Evolutionary conservation across 2,797 vertebrate genomes (phyloP).

Genomic region (Danio choprae): DNA sequence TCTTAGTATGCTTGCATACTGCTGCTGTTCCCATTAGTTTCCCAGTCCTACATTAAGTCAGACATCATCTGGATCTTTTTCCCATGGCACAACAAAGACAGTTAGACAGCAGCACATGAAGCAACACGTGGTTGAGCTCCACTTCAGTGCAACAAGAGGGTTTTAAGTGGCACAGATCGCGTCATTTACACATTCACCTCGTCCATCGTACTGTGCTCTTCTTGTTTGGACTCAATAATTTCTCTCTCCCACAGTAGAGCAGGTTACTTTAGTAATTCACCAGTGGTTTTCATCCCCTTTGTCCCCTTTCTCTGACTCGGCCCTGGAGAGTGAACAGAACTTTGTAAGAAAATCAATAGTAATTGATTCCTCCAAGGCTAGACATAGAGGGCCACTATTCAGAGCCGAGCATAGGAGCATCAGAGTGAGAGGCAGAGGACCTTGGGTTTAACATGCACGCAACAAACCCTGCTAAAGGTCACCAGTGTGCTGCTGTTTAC

Average conservation of each 20-base stretch:
- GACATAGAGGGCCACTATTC: constrained; percentile 74
- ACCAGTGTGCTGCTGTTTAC: constrained; percentile 71
- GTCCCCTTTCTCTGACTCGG: constrained; percentile 74
- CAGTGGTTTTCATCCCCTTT: constrained; percentile 79
- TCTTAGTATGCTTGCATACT: not conserved
- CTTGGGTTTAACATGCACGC: constrained; percentile 70
- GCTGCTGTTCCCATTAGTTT: constrained; percentile 11
- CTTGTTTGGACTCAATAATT: constrained; percentile 62
- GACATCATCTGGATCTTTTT: not conserved
- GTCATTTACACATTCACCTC: constrained; percentile 50
- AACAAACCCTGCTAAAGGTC: constrained; percentile 75
- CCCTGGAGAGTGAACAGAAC: constrained; percentile 71
- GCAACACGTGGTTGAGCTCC: not conserved
- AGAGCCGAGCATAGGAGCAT: constrained; percentile 56
- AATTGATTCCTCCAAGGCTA: constrained; percentile 77
- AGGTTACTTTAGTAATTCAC: constrained; percentile 74
- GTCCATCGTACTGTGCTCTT: constrained; percentile 49
- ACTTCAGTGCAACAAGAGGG: constrained; percentile 40
- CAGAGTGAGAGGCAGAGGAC: constrained; percentile 63
- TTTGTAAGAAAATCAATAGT: constrained; percentile 74
- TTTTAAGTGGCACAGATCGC: constrained; percentile 53
- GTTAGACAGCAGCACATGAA: not conserved
- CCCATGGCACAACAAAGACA: not conserved
- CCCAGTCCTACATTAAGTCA: not conserved
- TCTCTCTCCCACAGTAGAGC: constrained; percentile 61